Evolutionary conservation across 1,140 invertebrate species (phyloP), one percentile per base, ranked within the genome.

Genomic region (Neuroterus valhalla): DNA sequence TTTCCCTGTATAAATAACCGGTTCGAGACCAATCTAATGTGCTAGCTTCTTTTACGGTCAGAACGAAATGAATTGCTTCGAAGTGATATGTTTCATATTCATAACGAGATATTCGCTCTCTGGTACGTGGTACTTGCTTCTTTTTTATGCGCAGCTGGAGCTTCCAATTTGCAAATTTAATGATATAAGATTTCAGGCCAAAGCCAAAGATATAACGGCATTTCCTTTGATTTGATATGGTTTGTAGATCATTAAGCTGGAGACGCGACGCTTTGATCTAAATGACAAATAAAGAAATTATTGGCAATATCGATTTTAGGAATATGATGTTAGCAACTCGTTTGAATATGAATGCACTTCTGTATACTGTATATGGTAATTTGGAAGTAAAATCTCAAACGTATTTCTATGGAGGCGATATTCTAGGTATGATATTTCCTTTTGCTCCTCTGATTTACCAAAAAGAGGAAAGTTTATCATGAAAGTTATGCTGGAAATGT

Each of bases 161-260:
- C 23, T n/a, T 23, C 55, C 55, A 38, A 38, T 62, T 62, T 38
- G 55, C 55, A 62, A 62, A 62, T 62, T 62, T 62, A 62, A 62
- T 62, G 55, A 62, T 62, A 62, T 62, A 62, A 62, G 23, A 62
- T 62, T 62, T 12, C 55, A 38, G 15, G 15, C 14, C 26, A 14
- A 62, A 31, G 2, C 26, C 26, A 62, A n/a, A 50, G 11, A 50
- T 38, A 38, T 38, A n/a, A 50, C 17, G n/a, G 21, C 12, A 62
- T 31, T 62, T 62, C 6, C 55, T 62, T 62, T 62, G 26, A 62
- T 31, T 62, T 62, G 21, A 31, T n/a, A n/a, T n/a, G n/a, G n/a
- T 62, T 23, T 23, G 31, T 5, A 31, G 26, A 62, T 62, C 52
- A 62, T 38, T 62, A 38, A 62, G 31, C 2, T 8, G 31, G 10